Conservation (phyloP, 2,113 vertebrate genomes). For the Opisthocomus hoazin region DNA sequence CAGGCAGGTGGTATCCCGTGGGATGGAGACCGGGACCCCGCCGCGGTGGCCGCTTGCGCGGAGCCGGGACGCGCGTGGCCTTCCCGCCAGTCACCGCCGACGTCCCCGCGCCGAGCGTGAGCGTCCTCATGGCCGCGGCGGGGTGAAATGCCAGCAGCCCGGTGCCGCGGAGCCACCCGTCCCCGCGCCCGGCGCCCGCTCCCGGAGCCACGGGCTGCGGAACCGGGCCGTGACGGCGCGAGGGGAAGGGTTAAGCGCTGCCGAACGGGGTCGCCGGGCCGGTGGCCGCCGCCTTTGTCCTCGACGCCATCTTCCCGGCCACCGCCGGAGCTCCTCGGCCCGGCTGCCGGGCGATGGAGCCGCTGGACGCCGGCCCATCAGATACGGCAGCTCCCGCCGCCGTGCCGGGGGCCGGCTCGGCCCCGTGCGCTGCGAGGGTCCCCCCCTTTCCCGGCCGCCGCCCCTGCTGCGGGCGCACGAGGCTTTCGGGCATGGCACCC, state of each 20-base stretch:
- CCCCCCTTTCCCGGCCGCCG: neutral
- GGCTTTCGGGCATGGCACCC: neutral
- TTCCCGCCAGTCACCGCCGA: accelerated
- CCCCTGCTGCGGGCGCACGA: neutral
- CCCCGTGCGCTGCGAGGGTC: neutral
- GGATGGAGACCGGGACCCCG: neutral
- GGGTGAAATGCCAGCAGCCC: neutral
- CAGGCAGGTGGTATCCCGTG: neutral
- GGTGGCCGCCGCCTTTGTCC: neutral
- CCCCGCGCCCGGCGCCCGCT: neutral
- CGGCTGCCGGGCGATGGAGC: neutral
- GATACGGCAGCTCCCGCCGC: neutral
- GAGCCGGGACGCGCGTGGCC: neutral
- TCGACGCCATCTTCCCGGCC: neutral
- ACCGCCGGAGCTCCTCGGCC: neutral
- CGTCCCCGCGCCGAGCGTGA: accelerated
- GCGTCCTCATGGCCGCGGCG: accelerated
- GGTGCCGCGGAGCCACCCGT: neutral
- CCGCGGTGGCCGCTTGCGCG: accelerated
- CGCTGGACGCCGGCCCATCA: conserved; percentile 17
- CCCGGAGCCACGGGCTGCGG: too few relatives aligned
- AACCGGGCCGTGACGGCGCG: accelerated
- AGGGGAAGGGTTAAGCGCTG: neutral
- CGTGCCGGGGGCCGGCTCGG: neutral
- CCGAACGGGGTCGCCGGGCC: too few relatives aligned